phyloP scores from a whole-genome alignment of 2,797 vertebrate species.

The Phataginus tetradactyla region DNA sequence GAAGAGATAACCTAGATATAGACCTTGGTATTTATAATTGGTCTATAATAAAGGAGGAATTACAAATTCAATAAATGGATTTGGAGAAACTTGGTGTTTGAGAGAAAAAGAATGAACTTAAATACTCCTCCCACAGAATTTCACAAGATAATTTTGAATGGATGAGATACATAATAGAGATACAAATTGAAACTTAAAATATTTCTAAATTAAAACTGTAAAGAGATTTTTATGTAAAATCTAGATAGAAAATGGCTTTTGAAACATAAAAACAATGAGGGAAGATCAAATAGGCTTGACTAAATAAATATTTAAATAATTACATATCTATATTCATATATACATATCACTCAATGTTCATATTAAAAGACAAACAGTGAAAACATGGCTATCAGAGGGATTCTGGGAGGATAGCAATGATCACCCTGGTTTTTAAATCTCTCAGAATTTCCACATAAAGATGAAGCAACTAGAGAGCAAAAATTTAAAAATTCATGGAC shows the following conservation, averaged over 20 bases:
- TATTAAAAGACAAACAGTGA: neutral
- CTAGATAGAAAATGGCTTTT: neutral
- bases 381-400: neutral
- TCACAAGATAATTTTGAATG: constrained; percentile 51
- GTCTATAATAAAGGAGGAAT: constrained; percentile 43
- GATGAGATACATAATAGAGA: neutral
- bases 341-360: neutral
- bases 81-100: neutral
- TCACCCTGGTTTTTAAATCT: neutral
- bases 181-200: neutral
- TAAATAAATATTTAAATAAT: constrained; percentile 39
- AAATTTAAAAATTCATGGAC: neutral
- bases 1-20: neutral
- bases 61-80: constrained; percentile 27
- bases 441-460: neutral
- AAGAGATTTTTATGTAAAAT: constrained; percentile 16
- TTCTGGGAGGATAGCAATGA: neutral
- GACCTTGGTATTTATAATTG: constrained; percentile 15
- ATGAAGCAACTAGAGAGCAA: neutral
- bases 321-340: neutral
- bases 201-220: neutral
- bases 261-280: constrained; percentile 19
- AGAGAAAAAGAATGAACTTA: neutral
- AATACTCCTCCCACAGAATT: neutral
- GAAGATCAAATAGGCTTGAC: constrained; percentile 24